Evolutionary conservation across 1,140 invertebrate genomes (phyloP).

Genomic region (Neoseiulus cucumeris): DNA sequence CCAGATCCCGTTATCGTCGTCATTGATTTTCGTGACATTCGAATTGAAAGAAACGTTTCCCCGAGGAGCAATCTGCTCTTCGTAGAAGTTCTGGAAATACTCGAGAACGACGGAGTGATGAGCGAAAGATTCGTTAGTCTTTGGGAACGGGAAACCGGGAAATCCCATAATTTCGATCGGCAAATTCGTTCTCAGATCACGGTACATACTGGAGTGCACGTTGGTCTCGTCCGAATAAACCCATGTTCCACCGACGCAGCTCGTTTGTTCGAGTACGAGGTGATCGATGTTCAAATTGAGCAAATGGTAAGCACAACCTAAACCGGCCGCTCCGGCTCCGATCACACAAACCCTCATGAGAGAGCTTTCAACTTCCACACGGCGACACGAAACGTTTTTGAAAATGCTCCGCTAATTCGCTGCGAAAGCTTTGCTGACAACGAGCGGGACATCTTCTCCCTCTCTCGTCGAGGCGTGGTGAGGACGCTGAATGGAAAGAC

Average conservation of each 20-base stretch:
- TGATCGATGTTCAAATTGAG: slow-evolving; percentile 15
- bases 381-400: too few species aligned
- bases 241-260: slow-evolving; percentile 60
- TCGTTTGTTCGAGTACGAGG: slow-evolving; percentile 44
- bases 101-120: background rate
- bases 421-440: too few species aligned
- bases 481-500: too few species aligned
- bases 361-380: too few species aligned
- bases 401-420: too few species aligned
- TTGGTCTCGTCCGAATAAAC: slow-evolving; percentile 44
- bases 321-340: slow-evolving; percentile 53
- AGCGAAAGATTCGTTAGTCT: slow-evolving; percentile 22
- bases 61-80: background rate
- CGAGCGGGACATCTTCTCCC: too few species aligned
- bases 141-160: slow-evolving; percentile 50
- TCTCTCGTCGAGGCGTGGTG: too few species aligned
- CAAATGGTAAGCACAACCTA: slow-evolving; percentile 43
- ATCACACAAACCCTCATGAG: slow-evolving; percentile 40
- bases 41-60: background rate
- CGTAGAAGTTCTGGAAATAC: background rate
- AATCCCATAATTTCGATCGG: slow-evolving; percentile 77
- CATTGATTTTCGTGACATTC: background rate
- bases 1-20: background rate
- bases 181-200: slow-evolving; percentile 60
- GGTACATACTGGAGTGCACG: slow-evolving; percentile 68